Conservation (phyloP, 2,888 invertebrate species). For the Tenthredo mesomela region DNA sequence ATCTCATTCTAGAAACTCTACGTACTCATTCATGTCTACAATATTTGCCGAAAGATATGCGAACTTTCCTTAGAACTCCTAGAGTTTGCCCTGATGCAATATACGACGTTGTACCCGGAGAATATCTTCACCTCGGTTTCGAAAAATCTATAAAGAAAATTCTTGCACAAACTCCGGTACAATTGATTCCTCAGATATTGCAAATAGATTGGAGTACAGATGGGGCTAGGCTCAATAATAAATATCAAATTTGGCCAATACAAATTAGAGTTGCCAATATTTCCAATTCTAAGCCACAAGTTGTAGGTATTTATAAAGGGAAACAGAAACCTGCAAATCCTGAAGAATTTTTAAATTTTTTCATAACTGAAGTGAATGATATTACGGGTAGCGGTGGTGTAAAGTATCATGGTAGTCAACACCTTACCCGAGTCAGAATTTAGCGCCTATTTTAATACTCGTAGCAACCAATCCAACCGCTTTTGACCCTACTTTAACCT, state of each 20-base stretch:
- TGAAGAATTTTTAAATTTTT: constrained; percentile 48
- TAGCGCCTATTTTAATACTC: too few species aligned
- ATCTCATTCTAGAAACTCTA: background rate
- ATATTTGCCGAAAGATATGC: constrained; percentile 51
- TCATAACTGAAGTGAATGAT: constrained; percentile 46
- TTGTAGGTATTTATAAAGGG: constrained; percentile 58
- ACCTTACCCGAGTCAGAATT: too few species aligned
- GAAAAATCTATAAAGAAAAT: constrained; percentile 39
- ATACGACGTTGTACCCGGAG: constrained; percentile 42
- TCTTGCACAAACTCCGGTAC: background rate
- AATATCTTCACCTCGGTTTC: constrained; percentile 56
- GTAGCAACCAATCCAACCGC: too few species aligned
- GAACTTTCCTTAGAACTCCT: constrained; percentile 53
- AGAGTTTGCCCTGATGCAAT: background rate
- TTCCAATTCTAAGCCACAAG: constrained; percentile 45
- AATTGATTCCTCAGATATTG: constrained; percentile 46
- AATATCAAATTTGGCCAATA: constrained; percentile 55
- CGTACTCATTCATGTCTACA: background rate
- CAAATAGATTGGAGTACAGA: constrained; percentile 56
- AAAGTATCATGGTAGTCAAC: constrained; percentile 30
- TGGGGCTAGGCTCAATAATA: constrained; percentile 53
- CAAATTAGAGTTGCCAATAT: constrained; percentile 54
- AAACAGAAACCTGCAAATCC: constrained; percentile 54
- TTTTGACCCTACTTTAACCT: too few species aligned
- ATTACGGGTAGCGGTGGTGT: constrained; percentile 52